These are phyloP conservation scores for Trileptium ribeirensis DNA, from an alignment of 2,888 invertebrate species.

Conservation along the genomic window DNA sequence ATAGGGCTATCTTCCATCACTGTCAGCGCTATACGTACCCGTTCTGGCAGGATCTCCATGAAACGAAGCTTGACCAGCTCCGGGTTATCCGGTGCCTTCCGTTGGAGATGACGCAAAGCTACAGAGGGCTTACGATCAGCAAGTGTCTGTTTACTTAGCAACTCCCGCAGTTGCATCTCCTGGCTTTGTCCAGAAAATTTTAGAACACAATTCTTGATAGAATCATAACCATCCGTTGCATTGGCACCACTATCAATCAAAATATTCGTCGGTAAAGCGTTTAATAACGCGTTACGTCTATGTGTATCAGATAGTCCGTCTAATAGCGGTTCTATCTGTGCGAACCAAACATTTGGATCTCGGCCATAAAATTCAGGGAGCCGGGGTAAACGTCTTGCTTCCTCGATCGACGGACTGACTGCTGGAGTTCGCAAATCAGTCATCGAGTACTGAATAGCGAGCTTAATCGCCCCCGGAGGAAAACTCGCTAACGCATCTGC, in stretches of 20 bases:
- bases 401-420: neutral
- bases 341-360: too few relatives aligned
- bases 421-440: neutral
- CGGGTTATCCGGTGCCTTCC: neutral
- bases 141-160: neutral
- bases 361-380: too few relatives aligned
- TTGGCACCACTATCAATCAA: too few relatives aligned
- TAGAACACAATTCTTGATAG: too few relatives aligned
- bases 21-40: neutral
- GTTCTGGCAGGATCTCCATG: neutral
- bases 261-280: too few relatives aligned
- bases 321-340: too few relatives aligned
- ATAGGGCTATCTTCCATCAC: neutral
- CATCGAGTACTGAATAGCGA: neutral
- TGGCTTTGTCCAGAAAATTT: neutral
- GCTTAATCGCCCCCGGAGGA: neutral
- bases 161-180: neutral
- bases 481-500: neutral
- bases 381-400: neutral
- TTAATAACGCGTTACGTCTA: too few relatives aligned
- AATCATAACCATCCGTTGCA: too few relatives aligned
- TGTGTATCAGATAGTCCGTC: too few relatives aligned
- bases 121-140: neutral
- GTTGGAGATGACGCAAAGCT: neutral
- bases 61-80: neutral